Base-by-base conservation (phyloP, 2,888 invertebrate genomes). In the Pristionchus entomophagus region DNA sequence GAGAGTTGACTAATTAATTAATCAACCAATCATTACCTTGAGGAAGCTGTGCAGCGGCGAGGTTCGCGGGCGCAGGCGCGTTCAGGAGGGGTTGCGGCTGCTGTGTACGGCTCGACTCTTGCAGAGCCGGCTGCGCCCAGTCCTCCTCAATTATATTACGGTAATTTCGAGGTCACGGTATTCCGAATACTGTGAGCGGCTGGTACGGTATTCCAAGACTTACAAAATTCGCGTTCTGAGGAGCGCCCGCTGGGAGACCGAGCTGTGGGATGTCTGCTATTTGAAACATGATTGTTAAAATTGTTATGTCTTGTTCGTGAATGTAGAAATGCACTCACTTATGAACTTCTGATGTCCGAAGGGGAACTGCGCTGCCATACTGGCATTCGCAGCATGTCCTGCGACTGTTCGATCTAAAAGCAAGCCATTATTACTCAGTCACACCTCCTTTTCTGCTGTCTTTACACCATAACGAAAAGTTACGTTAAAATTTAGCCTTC, bases 91-190 rank as follows among this genome's bases (percentile, higher is more conserved):
- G 53, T 69, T 84, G 84, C 69, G 82, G 56, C 83, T 83, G 45
- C 29, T 83, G 83, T 45, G 83, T 45, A 41, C 32, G 29, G 83
- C 45, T 83, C 83, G 45, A 41, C 83, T 41, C 32, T 17, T 56
- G 73, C 84, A 84, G 84, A 69, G 53, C 84, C 73, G 84, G 84
- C 84, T 84, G 84, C 84, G 84, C 84, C 84, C 84, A 84, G 19
- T 84, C 84, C 84, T 84, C 84, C 84, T 84, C 2, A 84, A 45
- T 14, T 4, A 59, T 4, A 35, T 6, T 22, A 81, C 35, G 35
- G 49, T 45, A 65, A 29, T 29, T 19, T 8, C 41, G 51, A n/a
- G n/a, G n/a, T n/a, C n/a, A n/a, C n/a, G n/a, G n/a, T n/a, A n/a
- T n/a, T 45, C 45, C 19, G 22, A 26, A 22, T 41, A 38, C 19